Conservation (phyloP, 2,797 vertebrate species). For the Eleutherodactylus coqui region DNA sequence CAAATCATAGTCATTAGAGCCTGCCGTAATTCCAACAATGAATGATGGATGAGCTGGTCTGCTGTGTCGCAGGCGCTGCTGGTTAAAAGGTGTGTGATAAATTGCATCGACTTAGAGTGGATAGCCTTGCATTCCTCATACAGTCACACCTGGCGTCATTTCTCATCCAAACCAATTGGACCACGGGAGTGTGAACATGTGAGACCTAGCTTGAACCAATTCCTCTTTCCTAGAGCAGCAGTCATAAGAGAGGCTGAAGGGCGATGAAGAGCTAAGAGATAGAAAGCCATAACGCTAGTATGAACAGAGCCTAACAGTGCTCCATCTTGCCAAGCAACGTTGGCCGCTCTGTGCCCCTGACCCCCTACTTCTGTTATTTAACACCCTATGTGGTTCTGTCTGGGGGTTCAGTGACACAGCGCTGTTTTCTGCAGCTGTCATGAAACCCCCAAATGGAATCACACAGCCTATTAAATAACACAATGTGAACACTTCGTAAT, state of each 20-base stretch:
- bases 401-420: no score
- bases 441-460: no score
- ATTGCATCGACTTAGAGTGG: constrained; percentile 20
- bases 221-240: neutral
- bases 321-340: no score
- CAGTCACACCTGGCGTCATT: constrained; percentile 36
- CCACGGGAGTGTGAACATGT: constrained; percentile 7
- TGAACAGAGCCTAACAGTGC: no score
- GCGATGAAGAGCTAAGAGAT: neutral
- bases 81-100: constrained; percentile 56
- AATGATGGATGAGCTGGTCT: constrained; percentile 51
- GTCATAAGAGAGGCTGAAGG: neutral
- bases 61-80: constrained; percentile 10
- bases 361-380: no score
- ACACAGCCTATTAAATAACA: no score
- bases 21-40: constrained; percentile 44
- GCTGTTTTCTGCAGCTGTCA: no score
- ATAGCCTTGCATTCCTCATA: constrained; percentile 26
- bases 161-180: constrained; percentile 34
- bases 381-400: no score
- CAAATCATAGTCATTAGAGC: constrained; percentile 63
- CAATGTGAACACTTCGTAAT: no score
- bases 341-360: no score
- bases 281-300: no score
- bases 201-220: neutral